A percentile compares a stretch with the other conserved stretches of the same genome.
phyloP scores from a whole-genome alignment of 2,888 invertebrate genomes.

The Orthosia cruda region DNA sequence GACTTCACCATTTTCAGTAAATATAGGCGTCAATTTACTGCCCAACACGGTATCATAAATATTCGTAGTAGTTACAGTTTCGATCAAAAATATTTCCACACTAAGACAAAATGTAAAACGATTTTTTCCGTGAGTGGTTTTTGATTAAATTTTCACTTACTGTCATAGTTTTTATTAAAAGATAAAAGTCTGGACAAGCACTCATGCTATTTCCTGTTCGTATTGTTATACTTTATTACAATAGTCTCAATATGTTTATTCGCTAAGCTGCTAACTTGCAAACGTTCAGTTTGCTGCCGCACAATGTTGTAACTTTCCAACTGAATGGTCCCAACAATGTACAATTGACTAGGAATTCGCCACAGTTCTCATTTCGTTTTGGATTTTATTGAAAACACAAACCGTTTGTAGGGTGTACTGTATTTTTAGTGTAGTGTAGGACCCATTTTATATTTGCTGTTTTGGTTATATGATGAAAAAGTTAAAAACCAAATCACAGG shows the following conservation, averaged over 20 bases:
- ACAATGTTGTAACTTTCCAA: constrained; percentile 22
- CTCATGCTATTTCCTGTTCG: constrained; percentile 1
- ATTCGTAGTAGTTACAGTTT: constrained; percentile 21
- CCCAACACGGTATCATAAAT: constrained; percentile 32
- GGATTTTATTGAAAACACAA: too few relatives aligned
- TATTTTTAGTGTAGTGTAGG: too few relatives aligned
- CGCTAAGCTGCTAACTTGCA: constrained; percentile 24
- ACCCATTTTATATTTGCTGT: too few relatives aligned
- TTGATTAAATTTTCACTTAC: not conserved
- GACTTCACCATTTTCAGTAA: constrained; percentile 36
- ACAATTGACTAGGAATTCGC: too few relatives aligned
- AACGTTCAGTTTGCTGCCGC: constrained; percentile 35
- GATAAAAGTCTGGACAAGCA: not conserved
- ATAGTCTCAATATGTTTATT: constrained; percentile 6
- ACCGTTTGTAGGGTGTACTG: too few relatives aligned
- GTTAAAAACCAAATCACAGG: too few relatives aligned
- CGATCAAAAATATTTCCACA: not conserved
- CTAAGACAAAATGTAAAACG: not conserved
- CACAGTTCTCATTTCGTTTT: too few relatives aligned
- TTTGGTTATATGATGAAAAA: too few relatives aligned
- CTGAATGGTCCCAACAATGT: constrained; percentile 1
- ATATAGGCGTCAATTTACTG: constrained; percentile 44
- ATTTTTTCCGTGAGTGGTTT: not conserved
- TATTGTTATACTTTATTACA: constrained; percentile 18
- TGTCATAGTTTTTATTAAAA: not conserved